Base-by-base conservation (phyloP, 2,797 vertebrate genomes). In the Pangasius krempfi region DNA sequence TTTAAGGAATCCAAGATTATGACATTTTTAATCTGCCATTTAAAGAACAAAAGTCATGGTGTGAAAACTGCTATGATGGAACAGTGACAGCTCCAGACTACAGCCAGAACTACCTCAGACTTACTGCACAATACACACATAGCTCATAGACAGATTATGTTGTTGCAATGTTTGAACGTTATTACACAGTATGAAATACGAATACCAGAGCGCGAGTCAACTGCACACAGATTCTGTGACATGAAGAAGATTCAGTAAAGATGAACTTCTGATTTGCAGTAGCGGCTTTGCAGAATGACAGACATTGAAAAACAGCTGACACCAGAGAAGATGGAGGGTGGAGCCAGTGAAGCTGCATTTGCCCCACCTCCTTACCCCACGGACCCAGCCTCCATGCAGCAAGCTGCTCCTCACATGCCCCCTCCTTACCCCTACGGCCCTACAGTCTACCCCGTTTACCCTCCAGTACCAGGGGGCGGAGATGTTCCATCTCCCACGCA, bases 281-380 rank as follows among this genome's bases (percentile, higher is more conserved):
- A 40, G 52, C 0, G 4, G 5, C 33, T 73, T 68, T 14, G 14
- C 72, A 95, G 86, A 37, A 95, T 94, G 94, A 82, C 93, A 1
- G 90, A 91, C 4, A 13, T 86, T 13, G 79, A 87, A 3, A 91
- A 87, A 12, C 3, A 0, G 58, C 20, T 87, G 47, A 8, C 47
- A 14, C 25, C 81, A 33, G 82, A 22, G 30, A 88, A 87, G 0
- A 47, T 86, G 47, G 50, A 82, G 33, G 40, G 25, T 25, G 84
- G 44, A 30, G 58, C 58, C 22, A 75, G 82, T 47, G 80, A 30
- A 20, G 44, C 62, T 37, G 33, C 54, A 7, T 62, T 20, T 73
- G 54, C 68, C 54, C 73, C 54, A 8, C 64, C 81, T 56, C 85
- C 85, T 20, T 84, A 84, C 30, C 81, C 84, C n/a, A 13, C 73